These are phyloP conservation scores for Axinella damicornis DNA, from an alignment of 37 sponge, comb jelly and placozoan genomes.

Conservation along the genomic window DNA sequence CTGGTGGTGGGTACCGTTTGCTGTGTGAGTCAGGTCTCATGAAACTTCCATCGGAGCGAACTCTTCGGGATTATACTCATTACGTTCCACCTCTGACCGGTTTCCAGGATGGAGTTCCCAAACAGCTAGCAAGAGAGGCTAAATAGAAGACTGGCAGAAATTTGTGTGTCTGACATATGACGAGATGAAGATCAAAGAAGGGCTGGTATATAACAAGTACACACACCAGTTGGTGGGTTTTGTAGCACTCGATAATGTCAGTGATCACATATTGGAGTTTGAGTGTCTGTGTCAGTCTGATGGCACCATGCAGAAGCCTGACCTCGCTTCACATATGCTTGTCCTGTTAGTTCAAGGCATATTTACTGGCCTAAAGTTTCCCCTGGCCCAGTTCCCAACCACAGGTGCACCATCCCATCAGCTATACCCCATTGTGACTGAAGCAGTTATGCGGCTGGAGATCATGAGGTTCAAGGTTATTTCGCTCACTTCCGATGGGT, in stretches of 20 bases:
- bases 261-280: constrained; percentile 12
- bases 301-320: too few relatives aligned
- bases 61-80: too few relatives aligned
- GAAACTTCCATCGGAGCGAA: too few relatives aligned
- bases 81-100: too few relatives aligned
- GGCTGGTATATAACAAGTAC: constrained; percentile 53
- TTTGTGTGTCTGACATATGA: too few relatives aligned
- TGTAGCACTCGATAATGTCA: constrained; percentile 23
- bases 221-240: constrained; percentile 33
- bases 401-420: neutral
- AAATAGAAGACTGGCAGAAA: too few relatives aligned
- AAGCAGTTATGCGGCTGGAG: constrained; percentile 23
- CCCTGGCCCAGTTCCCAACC: constrained; percentile 27
- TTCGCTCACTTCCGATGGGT: constrained; percentile 42
- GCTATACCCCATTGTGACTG: constrained; percentile 44
- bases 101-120: too few relatives aligned
- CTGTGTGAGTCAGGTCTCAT: constrained; percentile 20
- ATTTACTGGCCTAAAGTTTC: constrained; percentile 9
- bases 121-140: too few relatives aligned
- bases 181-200: too few relatives aligned
- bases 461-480: constrained; percentile 41
- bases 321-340: constrained; percentile 32
- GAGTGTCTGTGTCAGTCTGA: constrained; percentile 22
- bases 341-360: constrained; percentile 45
- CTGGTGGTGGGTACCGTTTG: constrained; percentile 26